Conservation (phyloP, 2,113 vertebrate species). For the Centropus bengalensis region DNA sequence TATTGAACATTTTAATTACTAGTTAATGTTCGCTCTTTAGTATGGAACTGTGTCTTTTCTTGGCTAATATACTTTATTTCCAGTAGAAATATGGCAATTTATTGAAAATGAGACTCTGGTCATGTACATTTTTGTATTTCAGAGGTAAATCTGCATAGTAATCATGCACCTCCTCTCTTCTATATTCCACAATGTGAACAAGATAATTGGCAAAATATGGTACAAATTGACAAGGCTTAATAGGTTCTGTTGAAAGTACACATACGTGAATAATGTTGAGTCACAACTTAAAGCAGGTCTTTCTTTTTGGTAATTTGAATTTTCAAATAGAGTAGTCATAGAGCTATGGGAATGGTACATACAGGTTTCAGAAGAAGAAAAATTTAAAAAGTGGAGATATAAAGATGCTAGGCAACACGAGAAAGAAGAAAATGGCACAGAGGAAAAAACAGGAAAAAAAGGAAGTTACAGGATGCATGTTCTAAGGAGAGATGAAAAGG, state of each 20-base stretch:
- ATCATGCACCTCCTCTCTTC: background rate
- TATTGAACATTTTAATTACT: background rate
- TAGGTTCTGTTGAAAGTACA: background rate
- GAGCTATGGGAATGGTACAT: background rate
- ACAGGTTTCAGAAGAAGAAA: background rate
- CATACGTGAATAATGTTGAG: background rate
- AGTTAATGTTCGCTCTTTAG: background rate
- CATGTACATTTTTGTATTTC: background rate
- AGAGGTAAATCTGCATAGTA: slow-evolving; percentile 21
- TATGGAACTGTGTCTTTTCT: background rate
- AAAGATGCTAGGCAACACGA: background rate
- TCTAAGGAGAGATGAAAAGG: background rate
- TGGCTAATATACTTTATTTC: background rate
- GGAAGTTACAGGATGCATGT: background rate
- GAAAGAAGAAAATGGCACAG: background rate
- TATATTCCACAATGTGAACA: background rate
- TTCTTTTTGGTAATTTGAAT: background rate
- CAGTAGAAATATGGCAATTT: background rate
- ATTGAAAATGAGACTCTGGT: background rate
- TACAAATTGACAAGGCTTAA: background rate
- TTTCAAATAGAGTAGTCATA: background rate
- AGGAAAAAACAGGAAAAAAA: background rate
- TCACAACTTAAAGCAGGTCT: background rate
- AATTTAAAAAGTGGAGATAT: background rate
- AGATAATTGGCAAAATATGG: background rate